Percentiles rank a stretch among this genome's conserved stretches.
Conservation (phyloP, 2,113 vertebrate genomes). For the Coptodon bakossiorum region DNA sequence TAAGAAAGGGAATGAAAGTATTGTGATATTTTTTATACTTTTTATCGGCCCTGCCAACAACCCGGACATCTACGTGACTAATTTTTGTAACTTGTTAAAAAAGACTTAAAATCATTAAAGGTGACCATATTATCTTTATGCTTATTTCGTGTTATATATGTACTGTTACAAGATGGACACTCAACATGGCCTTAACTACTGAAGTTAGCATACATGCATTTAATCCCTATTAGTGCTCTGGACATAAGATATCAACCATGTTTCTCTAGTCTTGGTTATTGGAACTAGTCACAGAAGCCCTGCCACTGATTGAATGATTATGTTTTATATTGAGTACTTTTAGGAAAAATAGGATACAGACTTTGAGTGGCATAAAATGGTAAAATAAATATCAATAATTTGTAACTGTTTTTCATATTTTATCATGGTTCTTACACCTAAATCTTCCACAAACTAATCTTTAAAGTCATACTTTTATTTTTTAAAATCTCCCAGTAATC, state of each 20-base stretch:
- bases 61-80: background rate
- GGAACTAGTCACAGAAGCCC: rapidly evolving
- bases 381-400: background rate
- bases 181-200: rapidly evolving
- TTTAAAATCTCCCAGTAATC: rapidly evolving
- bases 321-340: background rate
- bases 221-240: background rate
- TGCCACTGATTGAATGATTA: background rate
- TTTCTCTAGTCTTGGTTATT: background rate
- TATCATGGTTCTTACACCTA: background rate
- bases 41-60: background rate
- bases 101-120: rapidly evolving
- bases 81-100: background rate
- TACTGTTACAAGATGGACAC: background rate
- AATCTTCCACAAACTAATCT: rapidly evolving
- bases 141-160: background rate
- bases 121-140: background rate
- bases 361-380: background rate
- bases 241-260: background rate
- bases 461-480: background rate
- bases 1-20: rapidly evolving
- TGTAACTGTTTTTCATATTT: background rate
- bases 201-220: background rate
- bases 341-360: background rate
- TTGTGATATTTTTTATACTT: no score